phyloP scores from a whole-genome alignment of 2,113 vertebrate species.

The Chunga burmeisteri region DNA sequence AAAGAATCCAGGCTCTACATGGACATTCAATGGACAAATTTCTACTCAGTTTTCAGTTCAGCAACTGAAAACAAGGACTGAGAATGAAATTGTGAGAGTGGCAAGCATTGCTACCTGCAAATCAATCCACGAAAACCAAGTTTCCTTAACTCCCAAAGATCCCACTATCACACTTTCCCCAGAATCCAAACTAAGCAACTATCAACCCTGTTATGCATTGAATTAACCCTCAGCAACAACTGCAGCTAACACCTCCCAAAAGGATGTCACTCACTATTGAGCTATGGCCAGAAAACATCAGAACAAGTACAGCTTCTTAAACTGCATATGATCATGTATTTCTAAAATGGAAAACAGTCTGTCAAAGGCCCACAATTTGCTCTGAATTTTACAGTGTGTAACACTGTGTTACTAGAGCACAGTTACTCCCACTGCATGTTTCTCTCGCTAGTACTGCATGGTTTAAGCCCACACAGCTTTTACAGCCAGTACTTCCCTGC shows the following conservation, averaged over 20 bases:
- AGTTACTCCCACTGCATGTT: neutral
- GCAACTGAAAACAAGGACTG: neutral
- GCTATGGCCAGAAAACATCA: neutral
- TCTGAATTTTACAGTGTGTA: neutral
- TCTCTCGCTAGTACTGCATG: neutral
- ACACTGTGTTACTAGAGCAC: slow-evolving; percentile 16
- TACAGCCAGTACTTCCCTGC: neutral
- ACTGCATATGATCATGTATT: neutral
- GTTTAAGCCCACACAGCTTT: neutral
- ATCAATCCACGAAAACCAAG: neutral
- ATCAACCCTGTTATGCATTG: neutral
- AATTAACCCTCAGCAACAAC: neutral
- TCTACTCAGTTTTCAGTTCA: neutral
- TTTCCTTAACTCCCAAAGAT: neutral
- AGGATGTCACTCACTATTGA: neutral
- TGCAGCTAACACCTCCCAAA: neutral
- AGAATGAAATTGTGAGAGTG: neutral
- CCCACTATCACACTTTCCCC: neutral
- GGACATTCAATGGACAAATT: neutral
- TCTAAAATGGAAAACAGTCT: slow-evolving; percentile 12
- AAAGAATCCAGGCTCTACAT: neutral
- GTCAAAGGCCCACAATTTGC: neutral
- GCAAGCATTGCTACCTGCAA: neutral
- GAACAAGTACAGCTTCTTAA: neutral
- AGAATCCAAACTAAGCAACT: neutral